Evolutionary conservation across 2,888 invertebrate genomes (phyloP).

Genomic region (Schrankia costaestrigalis): DNA sequence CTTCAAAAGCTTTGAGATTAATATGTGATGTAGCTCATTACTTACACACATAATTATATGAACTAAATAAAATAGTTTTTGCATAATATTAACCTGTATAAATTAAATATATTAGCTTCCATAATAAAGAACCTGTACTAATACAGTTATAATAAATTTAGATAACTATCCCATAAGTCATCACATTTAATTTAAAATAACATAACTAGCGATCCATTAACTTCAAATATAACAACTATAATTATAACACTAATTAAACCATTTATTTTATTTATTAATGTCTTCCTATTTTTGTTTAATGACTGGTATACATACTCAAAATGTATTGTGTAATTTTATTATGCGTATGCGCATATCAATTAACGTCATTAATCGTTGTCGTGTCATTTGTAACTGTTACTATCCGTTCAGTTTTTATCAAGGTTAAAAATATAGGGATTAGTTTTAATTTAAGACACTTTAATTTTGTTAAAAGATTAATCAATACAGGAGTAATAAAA

Average conservation of each 20-base stretch:
- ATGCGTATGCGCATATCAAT: conserved; percentile 3
- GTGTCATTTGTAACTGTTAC: too few relatives aligned
- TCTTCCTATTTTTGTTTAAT: not conserved
- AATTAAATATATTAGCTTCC: not conserved
- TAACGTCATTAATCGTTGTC: conserved; percentile 6
- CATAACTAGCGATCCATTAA: conserved; percentile 8
- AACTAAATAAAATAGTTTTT: too few relatives aligned
- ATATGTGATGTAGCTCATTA: too few relatives aligned
- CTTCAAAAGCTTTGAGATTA: not conserved
- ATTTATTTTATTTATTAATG: conserved; percentile 8
- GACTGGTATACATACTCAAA: not conserved
- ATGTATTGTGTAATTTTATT: not conserved
- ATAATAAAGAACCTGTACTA: not conserved
- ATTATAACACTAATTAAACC: conserved; percentile 8
- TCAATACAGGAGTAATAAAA: too few relatives aligned
- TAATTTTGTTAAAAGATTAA: too few relatives aligned
- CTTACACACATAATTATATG: too few relatives aligned
- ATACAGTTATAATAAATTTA: not conserved
- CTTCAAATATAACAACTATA: conserved; percentile 6
- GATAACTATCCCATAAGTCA: conserved; percentile 4
- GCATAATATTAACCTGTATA: not conserved
- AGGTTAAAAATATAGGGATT: too few relatives aligned
- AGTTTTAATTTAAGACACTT: too few relatives aligned
- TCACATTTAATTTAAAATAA: conserved; percentile 7
- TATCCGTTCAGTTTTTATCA: too few relatives aligned